A percentile compares a stretch with the other conserved stretches of the same genome.
phyloP scores from a whole-genome alignment of 1,140 invertebrate genomes.

The Copidosoma floridanum region DNA sequence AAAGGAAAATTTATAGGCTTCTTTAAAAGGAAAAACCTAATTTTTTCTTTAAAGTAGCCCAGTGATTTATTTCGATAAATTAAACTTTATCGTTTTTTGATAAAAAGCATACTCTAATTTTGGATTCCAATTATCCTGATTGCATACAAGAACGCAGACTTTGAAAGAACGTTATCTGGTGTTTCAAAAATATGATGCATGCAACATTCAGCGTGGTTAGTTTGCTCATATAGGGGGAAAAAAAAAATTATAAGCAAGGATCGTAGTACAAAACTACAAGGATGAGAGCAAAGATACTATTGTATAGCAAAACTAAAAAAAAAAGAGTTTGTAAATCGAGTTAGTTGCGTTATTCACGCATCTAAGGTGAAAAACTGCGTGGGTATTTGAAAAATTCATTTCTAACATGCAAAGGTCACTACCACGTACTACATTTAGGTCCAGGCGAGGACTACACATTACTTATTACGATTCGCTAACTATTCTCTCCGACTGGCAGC shows the following conservation, averaged over 20 bases:
- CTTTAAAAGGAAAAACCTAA: constrained; percentile 2
- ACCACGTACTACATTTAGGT: constrained; percentile 38
- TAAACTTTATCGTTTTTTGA: not conserved
- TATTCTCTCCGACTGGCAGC: constrained; percentile 27
- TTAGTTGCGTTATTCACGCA: constrained; percentile 19
- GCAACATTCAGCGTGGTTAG: constrained; percentile 25
- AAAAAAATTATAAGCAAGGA: too few relatives aligned
- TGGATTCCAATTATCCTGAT: constrained; percentile 14
- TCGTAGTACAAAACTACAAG: too few relatives aligned
- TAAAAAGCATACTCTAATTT: not conserved
- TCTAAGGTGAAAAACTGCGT: constrained; percentile 12
- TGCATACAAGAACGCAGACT: constrained; percentile 37
- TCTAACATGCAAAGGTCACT: constrained; percentile 48
- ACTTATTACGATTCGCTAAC: constrained; percentile 30
- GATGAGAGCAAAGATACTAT: constrained; percentile 11
- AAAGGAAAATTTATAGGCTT: not conserved
- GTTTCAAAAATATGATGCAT: constrained; percentile 24
- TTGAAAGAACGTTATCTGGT: constrained; percentile 21
- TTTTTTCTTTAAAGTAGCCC: not conserved
- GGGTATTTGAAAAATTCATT: constrained; percentile 12
- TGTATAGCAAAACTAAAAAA: not conserved
- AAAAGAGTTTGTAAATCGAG: not conserved
- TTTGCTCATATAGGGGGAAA: constrained; percentile 5
- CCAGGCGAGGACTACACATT: constrained; percentile 33
- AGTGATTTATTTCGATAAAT: not conserved